These are phyloP conservation scores for Hylomyscus alleni DNA, from an alignment of 2,797 vertebrate genomes.

Conservation along the genomic window DNA sequence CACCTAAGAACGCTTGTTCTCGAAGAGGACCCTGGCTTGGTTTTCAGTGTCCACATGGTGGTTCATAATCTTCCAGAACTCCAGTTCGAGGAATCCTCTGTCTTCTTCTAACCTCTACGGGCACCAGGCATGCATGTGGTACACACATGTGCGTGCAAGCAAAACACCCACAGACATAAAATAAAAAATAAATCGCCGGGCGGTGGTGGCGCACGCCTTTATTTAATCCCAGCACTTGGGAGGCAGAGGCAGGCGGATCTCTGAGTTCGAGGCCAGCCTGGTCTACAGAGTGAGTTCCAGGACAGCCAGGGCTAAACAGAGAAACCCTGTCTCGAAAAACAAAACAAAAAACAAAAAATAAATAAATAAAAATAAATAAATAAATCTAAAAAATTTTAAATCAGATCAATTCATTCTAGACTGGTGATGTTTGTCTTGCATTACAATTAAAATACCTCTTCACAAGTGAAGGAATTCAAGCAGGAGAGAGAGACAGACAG, in stretches of 20 bases:
- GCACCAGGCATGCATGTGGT: neutral
- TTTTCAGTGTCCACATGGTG: too few species aligned
- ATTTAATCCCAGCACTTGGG: too few species aligned
- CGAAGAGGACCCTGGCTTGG: neutral
- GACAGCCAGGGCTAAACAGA: too few species aligned
- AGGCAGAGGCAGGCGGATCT: too few species aligned
- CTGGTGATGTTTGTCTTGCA: neutral
- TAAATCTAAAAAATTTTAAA: neutral
- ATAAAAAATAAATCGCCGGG: too few species aligned
- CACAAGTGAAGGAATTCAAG: neutral
- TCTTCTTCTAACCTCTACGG: neutral
- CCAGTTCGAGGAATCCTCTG: too few species aligned
- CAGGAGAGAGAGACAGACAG: too few species aligned
- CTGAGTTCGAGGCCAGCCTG: too few species aligned
- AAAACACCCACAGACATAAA: neutral
- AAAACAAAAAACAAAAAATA: too few species aligned
- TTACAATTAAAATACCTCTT: conserved; percentile 12
- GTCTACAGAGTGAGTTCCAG: too few species aligned
- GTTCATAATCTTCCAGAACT: neutral
- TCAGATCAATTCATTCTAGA: neutral
- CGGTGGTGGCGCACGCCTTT: too few species aligned
- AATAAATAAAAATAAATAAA: neutral
- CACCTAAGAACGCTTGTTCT: neutral
- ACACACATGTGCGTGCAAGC: neutral
- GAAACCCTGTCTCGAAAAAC: too few species aligned